A percentile compares a stretch with the other conserved stretches of the same genome.
These are phyloP conservation scores for Suricata suricatta DNA, from an alignment of 2,113 vertebrate genomes.

Conservation along the genomic window DNA sequence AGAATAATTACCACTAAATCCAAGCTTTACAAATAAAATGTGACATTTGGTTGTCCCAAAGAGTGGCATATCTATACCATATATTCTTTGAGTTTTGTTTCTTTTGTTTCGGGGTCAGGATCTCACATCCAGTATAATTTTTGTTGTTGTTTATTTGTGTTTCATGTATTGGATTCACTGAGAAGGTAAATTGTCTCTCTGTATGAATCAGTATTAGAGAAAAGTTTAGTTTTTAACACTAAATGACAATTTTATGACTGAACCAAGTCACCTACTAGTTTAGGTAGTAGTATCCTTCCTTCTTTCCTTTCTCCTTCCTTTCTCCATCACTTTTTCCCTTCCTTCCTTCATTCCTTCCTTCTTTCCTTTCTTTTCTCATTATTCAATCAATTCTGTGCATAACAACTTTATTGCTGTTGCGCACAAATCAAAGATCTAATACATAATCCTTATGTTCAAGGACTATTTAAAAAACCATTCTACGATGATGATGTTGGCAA, in stretches of 20 bases:
- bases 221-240: not conserved
- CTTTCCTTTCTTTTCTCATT: not conserved
- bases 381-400: not conserved
- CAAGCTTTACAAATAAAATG: slow-evolving; percentile 82
- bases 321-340: not conserved
- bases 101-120: not conserved
- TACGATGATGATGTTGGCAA: not conserved
- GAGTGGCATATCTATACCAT: slow-evolving; percentile 73
- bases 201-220: not conserved
- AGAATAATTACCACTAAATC: slow-evolving; percentile 81
- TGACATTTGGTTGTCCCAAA: slow-evolving; percentile 78
- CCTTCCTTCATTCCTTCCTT: not conserved
- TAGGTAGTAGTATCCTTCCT: not conserved
- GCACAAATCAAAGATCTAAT: not conserved
- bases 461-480: not conserved
- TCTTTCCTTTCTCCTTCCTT: not conserved
- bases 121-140: not conserved
- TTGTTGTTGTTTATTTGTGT: not conserved
- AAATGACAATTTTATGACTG: not conserved
- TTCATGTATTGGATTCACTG: not conserved
- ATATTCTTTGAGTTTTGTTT: slow-evolving; percentile 52
- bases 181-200: not conserved
- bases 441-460: not conserved
- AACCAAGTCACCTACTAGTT: not conserved
- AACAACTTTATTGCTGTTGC: not conserved